Evolutionary conservation across 2,113 vertebrate genomes (phyloP).

Genomic region (Oryzias javanicus): DNA sequence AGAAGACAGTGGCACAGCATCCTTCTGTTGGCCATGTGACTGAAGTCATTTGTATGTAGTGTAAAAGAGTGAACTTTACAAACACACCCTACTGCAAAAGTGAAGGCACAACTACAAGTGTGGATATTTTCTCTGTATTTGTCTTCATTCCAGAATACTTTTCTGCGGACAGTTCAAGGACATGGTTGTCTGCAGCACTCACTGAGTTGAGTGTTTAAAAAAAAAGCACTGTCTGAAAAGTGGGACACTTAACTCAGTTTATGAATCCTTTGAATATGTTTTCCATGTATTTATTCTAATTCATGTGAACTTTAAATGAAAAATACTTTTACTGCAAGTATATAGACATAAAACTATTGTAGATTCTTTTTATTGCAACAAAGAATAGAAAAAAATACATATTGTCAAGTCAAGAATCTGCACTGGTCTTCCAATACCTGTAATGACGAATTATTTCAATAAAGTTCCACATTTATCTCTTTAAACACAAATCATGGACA

Average conservation of each 20-base stretch:
- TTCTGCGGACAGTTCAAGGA: constrained; percentile 14
- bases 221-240: constrained; percentile 15
- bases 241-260: constrained; percentile 8
- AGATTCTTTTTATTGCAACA: constrained; percentile 34
- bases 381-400: constrained; percentile 22
- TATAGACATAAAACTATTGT: constrained; percentile 16
- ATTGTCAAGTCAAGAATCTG: constrained; percentile 25
- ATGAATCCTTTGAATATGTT: constrained; percentile 20
- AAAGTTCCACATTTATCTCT: constrained; percentile 50
- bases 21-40: not conserved
- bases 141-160: not conserved
- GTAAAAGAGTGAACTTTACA: constrained; percentile 4
- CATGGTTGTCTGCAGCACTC: constrained; percentile 8
- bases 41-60: not conserved
- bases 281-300: constrained; percentile 59
- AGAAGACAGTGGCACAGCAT: constrained; percentile 36
- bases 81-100: not conserved
- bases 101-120: not conserved
- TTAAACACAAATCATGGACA: constrained; percentile 10
- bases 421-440: constrained; percentile 50
- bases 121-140: not conserved
- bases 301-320: constrained; percentile 23
- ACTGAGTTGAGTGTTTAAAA: constrained; percentile 11
- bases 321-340: constrained; percentile 21
- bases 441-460: constrained; percentile 57